Conservation (phyloP, 2,113 vertebrate genomes). For the Glaucidium brasilianum region DNA sequence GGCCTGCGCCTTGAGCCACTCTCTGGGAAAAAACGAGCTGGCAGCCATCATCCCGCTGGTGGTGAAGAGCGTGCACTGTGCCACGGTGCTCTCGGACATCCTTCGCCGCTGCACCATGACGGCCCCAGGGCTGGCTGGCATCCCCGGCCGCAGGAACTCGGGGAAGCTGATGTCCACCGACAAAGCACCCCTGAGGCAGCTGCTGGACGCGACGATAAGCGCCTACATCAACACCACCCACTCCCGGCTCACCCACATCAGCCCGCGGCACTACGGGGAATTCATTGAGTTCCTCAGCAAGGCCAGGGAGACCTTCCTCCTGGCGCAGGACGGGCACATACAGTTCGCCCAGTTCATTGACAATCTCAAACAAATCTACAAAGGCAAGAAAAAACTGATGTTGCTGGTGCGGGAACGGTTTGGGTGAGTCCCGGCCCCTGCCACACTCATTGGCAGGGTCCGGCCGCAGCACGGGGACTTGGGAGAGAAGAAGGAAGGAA, state of each 20-base stretch:
- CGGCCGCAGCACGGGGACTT: conserved; percentile 38
- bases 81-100: conserved; percentile 97
- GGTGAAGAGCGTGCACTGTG: conserved; percentile 97
- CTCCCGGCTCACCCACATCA: conserved; percentile 97
- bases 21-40: conserved; percentile 97
- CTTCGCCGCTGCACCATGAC: conserved; percentile 96
- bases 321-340: conserved; percentile 95
- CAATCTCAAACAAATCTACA: conserved; percentile 99
- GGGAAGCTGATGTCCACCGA: conserved; percentile 98
- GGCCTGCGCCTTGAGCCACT: conserved; percentile 97
- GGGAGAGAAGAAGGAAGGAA: conserved; percentile 71
- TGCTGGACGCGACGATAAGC: conserved; percentile 94
- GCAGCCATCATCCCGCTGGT: conserved; percentile 95
- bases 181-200: conserved; percentile 94
- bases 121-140: conserved; percentile 91
- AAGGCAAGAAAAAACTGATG: conserved; percentile 99
- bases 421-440: conserved; percentile 78
- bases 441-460: conserved; percentile 51
- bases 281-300: conserved; percentile 99
- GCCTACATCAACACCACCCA: conserved; percentile 99
- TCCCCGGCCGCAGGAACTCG: conserved; percentile 94
- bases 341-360: conserved; percentile 99
- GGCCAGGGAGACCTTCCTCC: conserved; percentile 92
- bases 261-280: conserved; percentile 96
- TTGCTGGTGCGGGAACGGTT: conserved; percentile 95